A percentile compares a stretch with the other conserved stretches of the same genome.
phyloP scores from a whole-genome alignment of 2,113 vertebrate genomes.

The Pheucticus melanocephalus region DNA sequence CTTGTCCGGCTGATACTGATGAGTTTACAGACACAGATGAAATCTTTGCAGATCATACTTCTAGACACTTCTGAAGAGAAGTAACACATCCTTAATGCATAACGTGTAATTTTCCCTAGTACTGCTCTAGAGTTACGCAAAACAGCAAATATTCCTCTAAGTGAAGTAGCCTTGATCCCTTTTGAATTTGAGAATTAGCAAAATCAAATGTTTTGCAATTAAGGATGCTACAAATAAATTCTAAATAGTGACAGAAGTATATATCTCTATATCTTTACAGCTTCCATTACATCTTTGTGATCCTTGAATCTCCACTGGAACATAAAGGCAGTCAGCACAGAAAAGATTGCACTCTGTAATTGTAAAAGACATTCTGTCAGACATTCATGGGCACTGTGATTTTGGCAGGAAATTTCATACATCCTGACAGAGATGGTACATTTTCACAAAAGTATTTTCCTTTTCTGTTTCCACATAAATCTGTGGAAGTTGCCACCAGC shows the following conservation, averaged over 20 bases:
- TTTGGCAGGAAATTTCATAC: neutral
- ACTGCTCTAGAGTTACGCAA: neutral
- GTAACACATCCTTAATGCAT: neutral
- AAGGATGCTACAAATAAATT: neutral
- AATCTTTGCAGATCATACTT: neutral
- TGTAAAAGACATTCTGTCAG: neutral
- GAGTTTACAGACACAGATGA: neutral
- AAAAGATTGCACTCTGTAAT: neutral
- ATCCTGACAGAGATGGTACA: neutral
- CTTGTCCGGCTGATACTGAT: neutral
- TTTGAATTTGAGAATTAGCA: neutral
- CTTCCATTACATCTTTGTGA: conserved; percentile 11
- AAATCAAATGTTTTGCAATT: neutral
- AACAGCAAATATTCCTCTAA: neutral
- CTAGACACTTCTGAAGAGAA: neutral
- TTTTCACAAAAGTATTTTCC: neutral
- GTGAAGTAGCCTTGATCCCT: neutral
- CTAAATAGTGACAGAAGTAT: conserved; percentile 46
- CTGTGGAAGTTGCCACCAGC: neutral
- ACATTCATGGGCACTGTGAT: neutral
- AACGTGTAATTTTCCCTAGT: neutral
- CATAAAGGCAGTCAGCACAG: neutral
- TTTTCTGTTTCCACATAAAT: neutral
- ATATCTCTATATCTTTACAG: conserved; percentile 39
- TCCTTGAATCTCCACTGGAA: conserved; percentile 20